These are phyloP conservation scores for Paelopatides confundens DNA, from an alignment of 53 echinoderm and acorn worm genomes.

Conservation along the genomic window DNA sequence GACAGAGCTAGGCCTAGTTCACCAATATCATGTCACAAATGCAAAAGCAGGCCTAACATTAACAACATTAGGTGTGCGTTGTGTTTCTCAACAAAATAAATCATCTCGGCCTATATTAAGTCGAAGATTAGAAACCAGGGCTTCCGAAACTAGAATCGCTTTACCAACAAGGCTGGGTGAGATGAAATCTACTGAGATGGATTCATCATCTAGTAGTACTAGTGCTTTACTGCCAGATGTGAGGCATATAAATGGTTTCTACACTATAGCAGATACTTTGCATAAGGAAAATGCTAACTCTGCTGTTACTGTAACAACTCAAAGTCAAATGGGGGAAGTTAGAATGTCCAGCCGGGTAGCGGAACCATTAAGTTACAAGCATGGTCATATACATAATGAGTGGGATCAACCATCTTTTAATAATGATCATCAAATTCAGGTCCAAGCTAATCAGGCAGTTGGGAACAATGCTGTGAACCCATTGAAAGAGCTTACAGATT, in stretches of 20 bases:
- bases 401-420: not conserved
- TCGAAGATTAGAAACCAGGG: not conserved
- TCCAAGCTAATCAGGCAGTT: not conserved
- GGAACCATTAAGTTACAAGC: slow-evolving; percentile 26
- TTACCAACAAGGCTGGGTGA: not conserved
- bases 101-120: too few relatives aligned
- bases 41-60: not conserved
- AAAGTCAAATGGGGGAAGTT: slow-evolving; percentile 44
- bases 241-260: slow-evolving; percentile 37
- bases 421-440: not conserved
- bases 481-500: slow-evolving; percentile 22
- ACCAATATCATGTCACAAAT: too few relatives aligned
- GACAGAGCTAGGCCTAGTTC: too few relatives aligned
- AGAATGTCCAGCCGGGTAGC: slow-evolving; percentile 44
- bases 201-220: not conserved
- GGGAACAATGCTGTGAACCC: not conserved
- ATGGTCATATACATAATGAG: slow-evolving; percentile 3
- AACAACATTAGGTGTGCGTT: not conserved
- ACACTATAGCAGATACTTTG: slow-evolving; percentile 41
- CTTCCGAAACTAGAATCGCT: too few relatives aligned
- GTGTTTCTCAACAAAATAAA: not conserved
- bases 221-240: slow-evolving; percentile 20
- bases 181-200: not conserved
- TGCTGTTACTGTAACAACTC: slow-evolving; percentile 43
- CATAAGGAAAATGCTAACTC: slow-evolving; percentile 52